Percentiles rank a stretch among this genome's conserved stretches.
Conservation (phyloP, 2,888 invertebrate genomes). For the Balanococcus diminutus region DNA sequence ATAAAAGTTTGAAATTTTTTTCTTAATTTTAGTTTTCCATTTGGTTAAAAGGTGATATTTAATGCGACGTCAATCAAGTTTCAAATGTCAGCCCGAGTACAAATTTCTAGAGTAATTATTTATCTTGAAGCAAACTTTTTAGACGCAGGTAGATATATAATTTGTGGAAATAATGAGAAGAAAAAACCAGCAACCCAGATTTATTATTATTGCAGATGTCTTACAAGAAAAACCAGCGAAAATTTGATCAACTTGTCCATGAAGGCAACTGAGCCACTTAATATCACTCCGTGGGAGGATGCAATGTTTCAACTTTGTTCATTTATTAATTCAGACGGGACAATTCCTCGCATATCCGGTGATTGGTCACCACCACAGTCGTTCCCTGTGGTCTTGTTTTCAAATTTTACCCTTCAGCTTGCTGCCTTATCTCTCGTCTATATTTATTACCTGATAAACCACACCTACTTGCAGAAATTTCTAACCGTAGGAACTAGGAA, state of each 20-base stretch:
- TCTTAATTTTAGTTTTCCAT: not conserved
- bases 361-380: not conserved
- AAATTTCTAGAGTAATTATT: not conserved
- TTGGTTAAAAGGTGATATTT: constrained; percentile 6
- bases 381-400: not conserved
- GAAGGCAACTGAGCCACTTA: constrained; percentile 11
- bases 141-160: not conserved
- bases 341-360: not conserved
- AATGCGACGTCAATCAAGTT: constrained; percentile 19
- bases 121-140: not conserved
- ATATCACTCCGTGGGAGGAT: not conserved
- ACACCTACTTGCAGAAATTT: not conserved
- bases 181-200: not conserved
- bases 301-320: constrained; percentile 27
- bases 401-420: not conserved
- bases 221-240: not conserved
- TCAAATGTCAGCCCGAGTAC: not conserved
- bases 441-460: constrained; percentile 5
- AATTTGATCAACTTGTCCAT: constrained; percentile 16
- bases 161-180: not conserved
- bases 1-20: not conserved
- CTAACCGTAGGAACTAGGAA: not conserved
- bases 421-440: not conserved
- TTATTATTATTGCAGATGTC: constrained; percentile 21
- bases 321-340: constrained; percentile 13